Evolutionary conservation across 2,888 invertebrate genomes (phyloP).

Genomic region (Beris chalybata): DNA sequence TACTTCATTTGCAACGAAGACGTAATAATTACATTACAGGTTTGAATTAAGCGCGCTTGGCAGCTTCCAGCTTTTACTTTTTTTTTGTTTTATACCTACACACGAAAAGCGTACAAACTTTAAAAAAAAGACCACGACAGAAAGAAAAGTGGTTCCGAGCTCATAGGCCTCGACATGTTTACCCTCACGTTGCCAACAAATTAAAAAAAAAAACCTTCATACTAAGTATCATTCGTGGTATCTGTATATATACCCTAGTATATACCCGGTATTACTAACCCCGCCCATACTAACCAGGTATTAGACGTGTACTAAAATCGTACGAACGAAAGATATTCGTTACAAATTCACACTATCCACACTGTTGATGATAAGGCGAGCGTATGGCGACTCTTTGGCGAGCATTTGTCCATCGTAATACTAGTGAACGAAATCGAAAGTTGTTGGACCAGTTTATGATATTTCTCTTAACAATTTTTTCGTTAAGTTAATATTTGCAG

Average conservation of each 20-base stretch:
- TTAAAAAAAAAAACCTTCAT: too few relatives aligned
- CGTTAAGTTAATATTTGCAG: constrained; percentile 9
- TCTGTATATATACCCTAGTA: too few relatives aligned
- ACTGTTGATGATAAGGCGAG: constrained; percentile 9
- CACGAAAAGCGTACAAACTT: background rate
- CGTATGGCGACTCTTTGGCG: constrained; percentile 5
- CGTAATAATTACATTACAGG: constrained; percentile 4
- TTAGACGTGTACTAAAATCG: too few relatives aligned
- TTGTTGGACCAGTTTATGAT: constrained; percentile 32
- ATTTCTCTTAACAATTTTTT: constrained; percentile 26
- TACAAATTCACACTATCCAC: constrained; percentile 15
- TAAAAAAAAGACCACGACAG: constrained; percentile 3
- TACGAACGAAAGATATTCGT: constrained; percentile 8
- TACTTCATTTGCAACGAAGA: constrained; percentile 13
- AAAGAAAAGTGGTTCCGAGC: constrained; percentile 6
- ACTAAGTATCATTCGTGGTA: too few relatives aligned
- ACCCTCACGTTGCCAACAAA: background rate
- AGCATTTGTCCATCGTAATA: constrained; percentile 8
- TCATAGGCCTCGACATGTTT: constrained; percentile 8
- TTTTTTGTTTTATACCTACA: background rate
- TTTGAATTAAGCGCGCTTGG: constrained; percentile 11
- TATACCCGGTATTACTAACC: too few relatives aligned
- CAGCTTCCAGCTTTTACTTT: constrained; percentile 19
- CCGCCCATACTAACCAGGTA: too few relatives aligned
- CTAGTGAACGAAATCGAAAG: constrained; percentile 35